Evolutionary conservation across 2,113 vertebrate species (phyloP).

Genomic region (Cebus imitator): DNA sequence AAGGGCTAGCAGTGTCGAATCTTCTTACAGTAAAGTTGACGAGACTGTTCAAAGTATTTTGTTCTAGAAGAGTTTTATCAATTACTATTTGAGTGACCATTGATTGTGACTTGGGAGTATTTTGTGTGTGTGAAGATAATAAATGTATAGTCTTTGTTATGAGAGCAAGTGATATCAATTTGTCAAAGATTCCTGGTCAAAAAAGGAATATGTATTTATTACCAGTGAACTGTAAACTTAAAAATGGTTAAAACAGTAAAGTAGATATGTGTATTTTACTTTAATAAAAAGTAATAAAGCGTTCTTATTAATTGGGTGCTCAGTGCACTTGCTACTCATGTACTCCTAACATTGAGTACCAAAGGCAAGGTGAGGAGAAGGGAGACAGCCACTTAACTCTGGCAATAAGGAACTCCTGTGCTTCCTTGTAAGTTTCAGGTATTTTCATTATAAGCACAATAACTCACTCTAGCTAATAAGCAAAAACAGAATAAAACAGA

Average conservation of each 20-base stretch:
- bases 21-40: not conserved
- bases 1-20: not conserved
- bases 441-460: not conserved
- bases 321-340: not conserved
- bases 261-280: not conserved
- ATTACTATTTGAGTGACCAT: not conserved
- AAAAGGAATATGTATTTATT: not conserved
- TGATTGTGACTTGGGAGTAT: not conserved
- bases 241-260: not conserved
- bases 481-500: not conserved
- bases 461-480: not conserved
- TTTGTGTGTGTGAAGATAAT: not conserved
- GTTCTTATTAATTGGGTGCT: not conserved
- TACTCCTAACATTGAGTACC: too few relatives aligned
- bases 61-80: not conserved
- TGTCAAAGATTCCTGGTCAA: not conserved
- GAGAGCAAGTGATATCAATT: not conserved
- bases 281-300: not conserved
- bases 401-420: not conserved
- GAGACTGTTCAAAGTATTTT: not conserved
- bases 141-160: not conserved
- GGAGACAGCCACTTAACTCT: rapidly evolving
- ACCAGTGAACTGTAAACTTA: not conserved
- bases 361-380: rapidly evolving
- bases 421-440: not conserved